Evolutionary conservation across 2,888 invertebrate genomes (phyloP), one percentile per base, ranked within the genome.

Genomic region (Bombylius major): DNA sequence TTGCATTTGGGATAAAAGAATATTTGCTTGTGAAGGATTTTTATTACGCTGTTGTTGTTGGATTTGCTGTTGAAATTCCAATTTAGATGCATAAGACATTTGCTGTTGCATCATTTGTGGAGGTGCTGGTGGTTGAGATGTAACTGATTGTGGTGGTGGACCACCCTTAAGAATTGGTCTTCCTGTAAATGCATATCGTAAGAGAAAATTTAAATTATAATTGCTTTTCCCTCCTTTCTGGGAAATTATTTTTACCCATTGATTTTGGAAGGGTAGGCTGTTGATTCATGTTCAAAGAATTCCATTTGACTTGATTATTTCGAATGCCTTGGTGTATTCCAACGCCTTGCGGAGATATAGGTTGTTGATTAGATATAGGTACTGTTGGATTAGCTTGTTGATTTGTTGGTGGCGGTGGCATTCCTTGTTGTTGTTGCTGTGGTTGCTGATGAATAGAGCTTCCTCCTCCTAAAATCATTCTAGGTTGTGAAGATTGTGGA

Each of bases 111-210:
- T 67, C 68, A 53, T 66, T 65, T 64, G 51, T 62, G 62, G 61
- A 72, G 54, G 36, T 53, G 53, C 58, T 12, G 58, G 44, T 51
- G 54, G 59, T 57, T 58, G 60, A 39, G 57, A 54, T 58, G 62
- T 47, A 61, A 64, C 11, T 55, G 49, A 39, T 57, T 56, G 44
- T 54, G 61, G 59, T 9, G 62, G 59, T 8, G 66, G 58, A 13
- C 67, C 65, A 51, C 72, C 74, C 62, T 73, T 73, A 12, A 73
- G 58, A 57, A 73, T 73, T 12, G 73, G 73, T 14, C 73, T 69
- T 34, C 73, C 73, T 72, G 45, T n/a, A 54, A 60, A 48, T n/a
- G 11, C 14, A 46, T 46, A 49, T 47, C 23, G 31, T 5, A 50
- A 50, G 11, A 33, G 9, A 8, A 49, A 11, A 11, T 33, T 8